Conservation (phyloP, 2,113 vertebrate genomes). For the Dipodomys spectabilis region DNA sequence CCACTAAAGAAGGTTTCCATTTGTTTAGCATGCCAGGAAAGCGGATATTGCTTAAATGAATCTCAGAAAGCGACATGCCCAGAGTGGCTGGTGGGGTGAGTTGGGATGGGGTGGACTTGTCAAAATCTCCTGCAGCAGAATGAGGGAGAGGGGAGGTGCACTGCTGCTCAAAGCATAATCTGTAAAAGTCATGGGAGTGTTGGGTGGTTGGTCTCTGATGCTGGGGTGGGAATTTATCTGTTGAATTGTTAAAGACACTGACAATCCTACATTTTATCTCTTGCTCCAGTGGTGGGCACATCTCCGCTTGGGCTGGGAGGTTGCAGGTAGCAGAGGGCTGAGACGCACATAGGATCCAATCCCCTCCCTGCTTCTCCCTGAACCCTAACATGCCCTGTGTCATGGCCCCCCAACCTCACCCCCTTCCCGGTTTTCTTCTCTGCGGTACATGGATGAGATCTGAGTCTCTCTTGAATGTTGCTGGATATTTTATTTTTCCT, state of each 20-base stretch:
- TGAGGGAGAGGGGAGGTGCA: not conserved
- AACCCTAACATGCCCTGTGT: not conserved
- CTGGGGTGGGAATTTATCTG: not conserved
- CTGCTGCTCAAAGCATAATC: not conserved
- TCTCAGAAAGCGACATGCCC: not conserved
- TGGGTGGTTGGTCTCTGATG: not conserved
- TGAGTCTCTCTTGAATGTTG: not conserved
- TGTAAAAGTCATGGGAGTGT: not conserved
- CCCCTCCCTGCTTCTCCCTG: too few species aligned
- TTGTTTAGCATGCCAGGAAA: not conserved
- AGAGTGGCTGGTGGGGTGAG: conserved; percentile 37
- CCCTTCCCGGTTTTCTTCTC: not conserved
- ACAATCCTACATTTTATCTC: not conserved
- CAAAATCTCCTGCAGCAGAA: conserved; percentile 24
- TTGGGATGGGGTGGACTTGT: not conserved
- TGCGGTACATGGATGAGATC: accelerated
- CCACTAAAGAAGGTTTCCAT: not conserved
- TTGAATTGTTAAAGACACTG: conserved; percentile 13
- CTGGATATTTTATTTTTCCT: too few species aligned
- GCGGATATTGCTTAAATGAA: conserved; percentile 34
- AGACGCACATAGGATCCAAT: not conserved
- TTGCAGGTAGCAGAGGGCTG: not conserved
- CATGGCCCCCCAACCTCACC: accelerated
- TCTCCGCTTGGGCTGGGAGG: not conserved
- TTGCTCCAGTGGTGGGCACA: not conserved